phyloP scores from a whole-genome alignment of 1,140 invertebrate genomes.

The Lepidurus packardi region DNA sequence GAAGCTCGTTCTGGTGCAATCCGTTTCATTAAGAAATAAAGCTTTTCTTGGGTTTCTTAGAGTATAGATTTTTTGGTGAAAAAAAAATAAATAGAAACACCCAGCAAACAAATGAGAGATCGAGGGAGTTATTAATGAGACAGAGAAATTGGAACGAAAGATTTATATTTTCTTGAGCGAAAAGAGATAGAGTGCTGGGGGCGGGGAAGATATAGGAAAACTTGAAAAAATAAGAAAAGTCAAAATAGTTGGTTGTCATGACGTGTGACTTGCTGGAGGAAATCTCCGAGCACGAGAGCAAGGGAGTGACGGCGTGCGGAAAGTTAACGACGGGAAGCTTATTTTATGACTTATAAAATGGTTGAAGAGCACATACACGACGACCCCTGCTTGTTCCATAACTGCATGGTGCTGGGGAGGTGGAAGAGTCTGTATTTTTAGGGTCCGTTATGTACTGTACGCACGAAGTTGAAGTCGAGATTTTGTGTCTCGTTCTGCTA shows the following conservation, averaged over 20 bases:
- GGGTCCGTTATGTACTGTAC: not conserved
- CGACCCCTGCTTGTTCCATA: not conserved
- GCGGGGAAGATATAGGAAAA: not conserved
- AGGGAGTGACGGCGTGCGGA: not conserved
- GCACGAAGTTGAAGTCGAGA: too few relatives aligned
- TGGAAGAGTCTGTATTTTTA: not conserved
- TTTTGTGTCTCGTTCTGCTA: too few relatives aligned
- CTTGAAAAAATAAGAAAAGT: not conserved
- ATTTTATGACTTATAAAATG: constrained; percentile 20
- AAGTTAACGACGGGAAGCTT: constrained; percentile 21
- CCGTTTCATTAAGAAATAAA: not conserved
- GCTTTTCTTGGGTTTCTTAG: not conserved
- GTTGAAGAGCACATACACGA: constrained; percentile 1
- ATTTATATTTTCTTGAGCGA: not conserved
- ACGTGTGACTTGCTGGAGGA: not conserved
- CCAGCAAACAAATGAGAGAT: constrained; percentile 14
- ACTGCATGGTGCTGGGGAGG: not conserved
- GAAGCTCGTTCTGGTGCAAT: too few relatives aligned
- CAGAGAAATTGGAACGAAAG: constrained; percentile 3
- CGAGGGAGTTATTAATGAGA: constrained; percentile 2
- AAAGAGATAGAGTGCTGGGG: not conserved
- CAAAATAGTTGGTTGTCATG: not conserved
- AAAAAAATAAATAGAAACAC: not conserved
- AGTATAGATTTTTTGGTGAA: not conserved
- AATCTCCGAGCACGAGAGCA: not conserved